Percentiles rank a stretch among this genome's conserved stretches.
Evolutionary conservation across 2,113 vertebrate genomes (phyloP).

Genomic region (Calyptomena viridis): DNA sequence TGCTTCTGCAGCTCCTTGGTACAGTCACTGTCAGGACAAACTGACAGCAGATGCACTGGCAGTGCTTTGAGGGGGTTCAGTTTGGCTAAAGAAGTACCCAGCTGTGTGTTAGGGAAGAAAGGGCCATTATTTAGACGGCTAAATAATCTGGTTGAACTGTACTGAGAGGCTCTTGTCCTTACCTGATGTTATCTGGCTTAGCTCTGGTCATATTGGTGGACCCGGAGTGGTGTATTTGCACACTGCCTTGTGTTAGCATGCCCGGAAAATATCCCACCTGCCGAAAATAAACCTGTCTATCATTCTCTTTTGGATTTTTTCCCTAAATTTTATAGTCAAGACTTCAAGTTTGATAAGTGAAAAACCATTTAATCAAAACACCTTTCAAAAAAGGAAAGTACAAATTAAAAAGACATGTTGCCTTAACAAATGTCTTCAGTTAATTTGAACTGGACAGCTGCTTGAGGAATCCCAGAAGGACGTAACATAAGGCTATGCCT

Average conservation of each 20-base stretch:
- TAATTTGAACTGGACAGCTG: neutral
- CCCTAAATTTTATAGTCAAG: neutral
- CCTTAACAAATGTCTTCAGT: neutral
- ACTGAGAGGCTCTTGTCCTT: neutral
- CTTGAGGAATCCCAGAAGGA: neutral
- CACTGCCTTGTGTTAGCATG: neutral
- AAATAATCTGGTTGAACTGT: neutral
- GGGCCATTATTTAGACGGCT: neutral
- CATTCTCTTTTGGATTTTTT: neutral
- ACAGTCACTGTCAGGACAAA: neutral
- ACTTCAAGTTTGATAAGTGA: neutral
- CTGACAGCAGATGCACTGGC: neutral
- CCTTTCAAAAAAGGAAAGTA: neutral
- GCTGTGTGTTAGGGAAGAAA: neutral
- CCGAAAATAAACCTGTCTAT: neutral
- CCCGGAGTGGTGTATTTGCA: neutral
- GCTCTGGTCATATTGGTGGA: neutral
- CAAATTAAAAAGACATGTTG: neutral
- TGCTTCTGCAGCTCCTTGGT: neutral
- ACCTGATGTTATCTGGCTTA: neutral
- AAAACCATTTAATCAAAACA: neutral
- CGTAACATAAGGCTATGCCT: neutral
- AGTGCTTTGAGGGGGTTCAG: fast-evolving
- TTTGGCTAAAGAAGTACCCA: neutral
- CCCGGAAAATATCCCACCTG: neutral